Evolutionary conservation across 2,113 vertebrate species (phyloP).

Genomic region (Phylloscopus trochiloides): DNA sequence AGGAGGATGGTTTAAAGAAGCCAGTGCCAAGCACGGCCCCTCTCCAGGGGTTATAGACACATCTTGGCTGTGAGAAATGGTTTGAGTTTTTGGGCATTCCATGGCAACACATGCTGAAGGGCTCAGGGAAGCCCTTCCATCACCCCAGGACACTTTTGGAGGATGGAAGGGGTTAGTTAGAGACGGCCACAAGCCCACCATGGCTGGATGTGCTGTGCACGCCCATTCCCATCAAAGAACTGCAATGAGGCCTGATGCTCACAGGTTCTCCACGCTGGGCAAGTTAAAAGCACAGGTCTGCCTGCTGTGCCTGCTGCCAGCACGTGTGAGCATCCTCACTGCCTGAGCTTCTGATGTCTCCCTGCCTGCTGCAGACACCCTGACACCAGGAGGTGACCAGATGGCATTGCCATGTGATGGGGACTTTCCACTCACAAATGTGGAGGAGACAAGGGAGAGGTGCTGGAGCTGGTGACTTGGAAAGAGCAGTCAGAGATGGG

Average conservation of each 20-base stretch:
- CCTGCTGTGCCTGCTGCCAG: background rate
- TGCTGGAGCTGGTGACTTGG: background rate
- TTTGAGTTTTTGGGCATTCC: background rate
- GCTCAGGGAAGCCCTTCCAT: background rate
- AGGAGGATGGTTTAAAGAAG: background rate
- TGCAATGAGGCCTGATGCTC: background rate
- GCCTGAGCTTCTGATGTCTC: background rate
- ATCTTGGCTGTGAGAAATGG: background rate
- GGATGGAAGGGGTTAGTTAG: background rate
- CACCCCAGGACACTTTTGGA: background rate
- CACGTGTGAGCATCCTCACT: background rate
- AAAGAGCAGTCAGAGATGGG: background rate
- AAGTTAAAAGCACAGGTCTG: background rate
- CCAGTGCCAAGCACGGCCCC: background rate
- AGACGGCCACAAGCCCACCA: background rate
- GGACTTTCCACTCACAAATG: background rate
- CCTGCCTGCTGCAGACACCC: background rate
- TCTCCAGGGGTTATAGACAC: fast-evolving
- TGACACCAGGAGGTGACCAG: background rate
- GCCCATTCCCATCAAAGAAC: background rate
- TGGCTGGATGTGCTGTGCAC: background rate
- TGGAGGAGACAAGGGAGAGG: background rate
- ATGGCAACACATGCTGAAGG: background rate
- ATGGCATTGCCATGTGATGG: background rate
- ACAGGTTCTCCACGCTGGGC: background rate